Conservation (phyloP, 1,140 invertebrate species). For the Lordiphosa collinella region DNA sequence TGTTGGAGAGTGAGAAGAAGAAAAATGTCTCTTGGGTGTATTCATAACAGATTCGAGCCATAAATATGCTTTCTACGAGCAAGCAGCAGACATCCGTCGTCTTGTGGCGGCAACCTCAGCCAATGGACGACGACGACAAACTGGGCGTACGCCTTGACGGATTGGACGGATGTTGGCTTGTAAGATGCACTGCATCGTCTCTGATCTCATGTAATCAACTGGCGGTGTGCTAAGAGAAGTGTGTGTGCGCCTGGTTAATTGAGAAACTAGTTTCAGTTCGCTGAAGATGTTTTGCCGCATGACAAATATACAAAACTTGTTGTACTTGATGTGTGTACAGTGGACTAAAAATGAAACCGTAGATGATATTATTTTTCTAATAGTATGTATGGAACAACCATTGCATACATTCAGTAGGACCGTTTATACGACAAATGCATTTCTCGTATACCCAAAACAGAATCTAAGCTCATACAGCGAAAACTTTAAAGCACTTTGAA, state of each 20-base stretch:
- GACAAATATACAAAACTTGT: conserved; percentile 22
- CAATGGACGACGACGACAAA: conserved; percentile 52
- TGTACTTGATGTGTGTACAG: conserved; percentile 19
- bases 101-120: conserved; percentile 30
- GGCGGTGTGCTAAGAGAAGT: conserved; percentile 3
- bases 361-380: too few species aligned
- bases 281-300: conserved; percentile 21
- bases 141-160: conserved; percentile 71
- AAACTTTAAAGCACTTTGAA: too few species aligned
- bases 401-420: too few species aligned
- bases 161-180: conserved; percentile 64
- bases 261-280: conserved; percentile 67
- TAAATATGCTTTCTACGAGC: conserved; percentile 58
- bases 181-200: conserved; percentile 32
- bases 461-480: too few species aligned
- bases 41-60: conserved; percentile 73
- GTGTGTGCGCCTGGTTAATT: conserved; percentile 58
- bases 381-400: too few species aligned
- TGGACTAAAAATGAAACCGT: too few species aligned
- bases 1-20: conserved; percentile 60
- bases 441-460: too few species aligned
- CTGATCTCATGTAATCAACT: conserved; percentile 32
- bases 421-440: too few species aligned
- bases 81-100: conserved; percentile 62
- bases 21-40: conserved; percentile 76